These are phyloP conservation scores for Andrena chrysosceles DNA, from an alignment of 2,888 invertebrate genomes.

Conservation along the genomic window DNA sequence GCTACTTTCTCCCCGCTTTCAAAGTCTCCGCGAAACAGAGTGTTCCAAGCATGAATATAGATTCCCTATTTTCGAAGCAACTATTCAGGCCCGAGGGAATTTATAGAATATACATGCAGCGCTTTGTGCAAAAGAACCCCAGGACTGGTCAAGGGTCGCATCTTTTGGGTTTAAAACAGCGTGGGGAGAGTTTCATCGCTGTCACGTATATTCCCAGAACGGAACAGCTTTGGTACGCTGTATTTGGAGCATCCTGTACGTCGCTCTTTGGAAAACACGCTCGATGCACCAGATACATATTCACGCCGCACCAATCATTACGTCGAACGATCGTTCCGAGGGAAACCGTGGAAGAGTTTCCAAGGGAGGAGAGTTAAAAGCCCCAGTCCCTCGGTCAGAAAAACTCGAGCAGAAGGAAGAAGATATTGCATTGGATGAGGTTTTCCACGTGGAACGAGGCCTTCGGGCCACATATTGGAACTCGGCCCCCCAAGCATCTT, in stretches of 20 bases:
- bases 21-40: too few relatives aligned
- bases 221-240: not conserved
- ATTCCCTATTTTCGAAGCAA: too few relatives aligned
- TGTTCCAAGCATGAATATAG: too few relatives aligned
- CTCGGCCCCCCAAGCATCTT: constrained; percentile 44
- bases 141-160: too few relatives aligned
- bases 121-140: too few relatives aligned
- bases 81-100: too few relatives aligned
- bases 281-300: not conserved
- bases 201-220: not conserved
- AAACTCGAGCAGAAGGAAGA: constrained; percentile 13
- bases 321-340: constrained; percentile 9
- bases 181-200: not conserved
- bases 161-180: too few relatives aligned
- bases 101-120: too few relatives aligned
- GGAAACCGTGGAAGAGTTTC: not conserved
- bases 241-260: not conserved
- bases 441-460: constrained; percentile 43
- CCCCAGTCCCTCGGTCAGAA: not conserved
- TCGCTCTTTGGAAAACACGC: not conserved
- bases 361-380: not conserved
- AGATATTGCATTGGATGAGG: constrained; percentile 47
- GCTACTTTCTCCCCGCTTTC: too few relatives aligned
- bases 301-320: constrained; percentile 4
- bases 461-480: constrained; percentile 53